A percentile compares a stretch with the other conserved stretches of the same genome.
These are phyloP conservation scores for Alloscopus bannaensis DNA, from an alignment of 2,888 invertebrate genomes.

Conservation along the genomic window DNA sequence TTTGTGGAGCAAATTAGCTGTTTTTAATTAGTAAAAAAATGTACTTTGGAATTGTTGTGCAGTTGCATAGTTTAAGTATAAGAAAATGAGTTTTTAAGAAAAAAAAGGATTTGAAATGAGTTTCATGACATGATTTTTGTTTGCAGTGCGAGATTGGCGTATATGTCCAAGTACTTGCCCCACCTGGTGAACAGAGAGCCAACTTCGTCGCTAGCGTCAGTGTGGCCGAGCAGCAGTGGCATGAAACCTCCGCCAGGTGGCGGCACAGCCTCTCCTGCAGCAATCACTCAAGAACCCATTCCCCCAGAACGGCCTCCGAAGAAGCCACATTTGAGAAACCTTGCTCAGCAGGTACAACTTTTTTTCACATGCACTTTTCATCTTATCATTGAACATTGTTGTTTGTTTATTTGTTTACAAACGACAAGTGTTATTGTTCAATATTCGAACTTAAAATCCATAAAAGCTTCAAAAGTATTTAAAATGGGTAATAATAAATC, in stretches of 20 bases:
- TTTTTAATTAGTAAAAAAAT: no score
- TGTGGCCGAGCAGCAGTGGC: conserved; percentile 36
- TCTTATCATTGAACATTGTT: neutral
- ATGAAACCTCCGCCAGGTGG: conserved; percentile 58
- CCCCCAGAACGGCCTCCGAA: conserved; percentile 85
- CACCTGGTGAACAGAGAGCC: conserved; percentile 71
- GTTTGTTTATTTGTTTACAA: neutral
- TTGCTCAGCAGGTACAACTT: conserved; percentile 71
- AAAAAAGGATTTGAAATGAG: neutral
- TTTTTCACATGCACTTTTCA: no score
- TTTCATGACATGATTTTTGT: neutral
- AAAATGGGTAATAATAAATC: neutral
- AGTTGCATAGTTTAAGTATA: conserved; percentile 6
- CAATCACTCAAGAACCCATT: conserved; percentile 67
- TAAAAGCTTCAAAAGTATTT: neutral
- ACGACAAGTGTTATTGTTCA: neutral
- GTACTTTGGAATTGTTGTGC: no score
- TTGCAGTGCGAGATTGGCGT: conserved; percentile 72
- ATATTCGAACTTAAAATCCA: neutral
- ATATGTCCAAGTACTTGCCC: conserved; percentile 73
- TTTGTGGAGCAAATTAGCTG: no score
- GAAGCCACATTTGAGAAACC: conserved; percentile 81
- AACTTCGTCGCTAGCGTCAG: conserved; percentile 38
- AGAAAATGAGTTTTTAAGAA: neutral
- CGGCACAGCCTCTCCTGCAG: conserved; percentile 26